These are phyloP conservation scores for Platysternon megacephalum DNA, from an alignment of 2,113 vertebrate genomes.

Conservation along the genomic window DNA sequence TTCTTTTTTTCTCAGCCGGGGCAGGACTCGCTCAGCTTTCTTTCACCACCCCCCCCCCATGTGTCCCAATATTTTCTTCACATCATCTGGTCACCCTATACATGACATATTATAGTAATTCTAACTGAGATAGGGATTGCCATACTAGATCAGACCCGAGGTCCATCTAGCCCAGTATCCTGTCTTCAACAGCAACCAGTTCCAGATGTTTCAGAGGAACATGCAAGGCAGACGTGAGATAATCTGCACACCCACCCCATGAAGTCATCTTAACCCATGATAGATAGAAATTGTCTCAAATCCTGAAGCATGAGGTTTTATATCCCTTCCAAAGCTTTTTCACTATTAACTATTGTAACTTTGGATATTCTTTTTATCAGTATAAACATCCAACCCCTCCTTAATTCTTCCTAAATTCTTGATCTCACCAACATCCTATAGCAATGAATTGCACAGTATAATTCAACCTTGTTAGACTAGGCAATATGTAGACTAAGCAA, in stretches of 20 bases:
- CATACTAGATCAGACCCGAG: neutral
- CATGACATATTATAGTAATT: neutral
- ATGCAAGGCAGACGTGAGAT: neutral
- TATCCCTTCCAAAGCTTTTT: neutral
- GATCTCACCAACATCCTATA: neutral
- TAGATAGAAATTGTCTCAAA: neutral
- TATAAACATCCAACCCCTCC: neutral
- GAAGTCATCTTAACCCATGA: neutral
- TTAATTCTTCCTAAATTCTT: neutral
- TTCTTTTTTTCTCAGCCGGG: too few species aligned
- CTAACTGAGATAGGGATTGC: neutral
- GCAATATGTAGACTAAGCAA: too few species aligned
- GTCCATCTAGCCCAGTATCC: neutral
- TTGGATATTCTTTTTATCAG: neutral
- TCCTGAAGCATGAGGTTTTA: neutral
- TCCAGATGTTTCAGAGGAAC: neutral
- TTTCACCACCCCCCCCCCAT: too few species aligned
- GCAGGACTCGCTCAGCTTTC: too few species aligned
- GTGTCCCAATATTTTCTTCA: too few species aligned
- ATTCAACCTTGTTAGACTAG: neutral
- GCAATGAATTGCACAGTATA: neutral
- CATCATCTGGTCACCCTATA: too few species aligned
- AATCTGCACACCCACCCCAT: neutral
- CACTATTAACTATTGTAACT: neutral
- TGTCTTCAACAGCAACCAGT: neutral